Evolutionary conservation across 2,113 vertebrate genomes (phyloP).

Genomic region (Nyctereutes procyonoides): DNA sequence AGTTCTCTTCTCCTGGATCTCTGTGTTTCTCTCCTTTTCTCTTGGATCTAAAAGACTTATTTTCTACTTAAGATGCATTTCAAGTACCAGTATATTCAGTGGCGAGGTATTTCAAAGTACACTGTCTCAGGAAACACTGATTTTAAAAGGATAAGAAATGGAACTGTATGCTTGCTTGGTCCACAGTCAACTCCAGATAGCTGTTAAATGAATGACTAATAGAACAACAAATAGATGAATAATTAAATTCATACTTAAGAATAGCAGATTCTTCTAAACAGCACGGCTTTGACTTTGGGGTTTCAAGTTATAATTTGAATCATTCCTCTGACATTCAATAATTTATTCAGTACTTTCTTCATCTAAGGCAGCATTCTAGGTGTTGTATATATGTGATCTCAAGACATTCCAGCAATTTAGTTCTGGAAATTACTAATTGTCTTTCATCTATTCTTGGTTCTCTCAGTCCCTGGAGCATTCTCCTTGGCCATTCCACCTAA

Average conservation of each 20-base stretch:
- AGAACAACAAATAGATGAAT: background rate
- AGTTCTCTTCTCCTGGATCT: background rate
- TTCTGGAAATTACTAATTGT: background rate
- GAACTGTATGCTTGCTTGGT: background rate
- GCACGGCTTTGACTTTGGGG: background rate
- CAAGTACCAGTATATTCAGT: background rate
- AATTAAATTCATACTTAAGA: conserved; percentile 7
- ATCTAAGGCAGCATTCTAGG: background rate
- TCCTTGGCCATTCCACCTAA: background rate
- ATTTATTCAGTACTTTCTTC: background rate
- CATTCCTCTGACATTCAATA: background rate
- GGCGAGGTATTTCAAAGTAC: background rate
- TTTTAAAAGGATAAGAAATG: background rate
- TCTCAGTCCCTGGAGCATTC: background rate
- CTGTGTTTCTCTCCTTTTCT: background rate
- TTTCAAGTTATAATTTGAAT: conserved; percentile 25
- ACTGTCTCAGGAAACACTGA: background rate
- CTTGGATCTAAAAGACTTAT: background rate
- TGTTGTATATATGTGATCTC: background rate
- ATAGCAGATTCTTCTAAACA: conserved; percentile 9
- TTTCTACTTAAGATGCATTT: conserved; percentile 37
- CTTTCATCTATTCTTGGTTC: conserved; percentile 27
- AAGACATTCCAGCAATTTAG: background rate
- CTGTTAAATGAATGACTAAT: background rate
- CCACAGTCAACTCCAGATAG: background rate